Evolutionary conservation across 2,797 vertebrate genomes (phyloP).

Genomic region (Gallinago nigripennis): DNA sequence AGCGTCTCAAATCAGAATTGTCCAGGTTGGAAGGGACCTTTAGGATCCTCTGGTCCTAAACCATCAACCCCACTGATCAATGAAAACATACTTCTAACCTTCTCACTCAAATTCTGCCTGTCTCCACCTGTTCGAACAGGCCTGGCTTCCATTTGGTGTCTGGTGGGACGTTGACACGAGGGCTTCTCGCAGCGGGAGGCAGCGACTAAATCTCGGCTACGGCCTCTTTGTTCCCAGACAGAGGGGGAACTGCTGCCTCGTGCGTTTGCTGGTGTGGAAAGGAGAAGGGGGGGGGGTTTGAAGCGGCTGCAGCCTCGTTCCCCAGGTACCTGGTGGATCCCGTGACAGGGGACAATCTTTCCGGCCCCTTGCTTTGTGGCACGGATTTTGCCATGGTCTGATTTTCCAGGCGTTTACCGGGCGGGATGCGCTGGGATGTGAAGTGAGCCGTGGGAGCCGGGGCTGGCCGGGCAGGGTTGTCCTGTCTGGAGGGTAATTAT

Average conservation of each 20-base stretch:
- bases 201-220: neutral
- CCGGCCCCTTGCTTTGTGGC: neutral
- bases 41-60: too few species aligned
- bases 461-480: neutral
- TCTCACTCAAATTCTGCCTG: rapidly evolving
- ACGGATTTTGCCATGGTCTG: neutral
- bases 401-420: neutral
- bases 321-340: rapidly evolving
- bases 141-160: neutral
- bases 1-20: too few species aligned
- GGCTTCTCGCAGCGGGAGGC: neutral
- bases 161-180: neutral
- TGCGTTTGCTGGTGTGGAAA: rapidly evolving
- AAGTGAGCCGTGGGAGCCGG: neutral
- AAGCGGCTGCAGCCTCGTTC: neutral
- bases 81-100: neutral
- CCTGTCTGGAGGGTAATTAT: rapidly evolving
- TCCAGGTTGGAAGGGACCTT: too few species aligned
- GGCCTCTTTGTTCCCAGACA: neutral
- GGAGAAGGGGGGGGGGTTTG: neutral
- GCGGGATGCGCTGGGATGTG: neutral
- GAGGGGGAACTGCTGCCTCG: neutral
- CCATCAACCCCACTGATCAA: too few species aligned
- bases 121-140: neutral
- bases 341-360: neutral